Conservation (phyloP, 2,888 invertebrate genomes). For the Phyllotreta cruciferae region DNA sequence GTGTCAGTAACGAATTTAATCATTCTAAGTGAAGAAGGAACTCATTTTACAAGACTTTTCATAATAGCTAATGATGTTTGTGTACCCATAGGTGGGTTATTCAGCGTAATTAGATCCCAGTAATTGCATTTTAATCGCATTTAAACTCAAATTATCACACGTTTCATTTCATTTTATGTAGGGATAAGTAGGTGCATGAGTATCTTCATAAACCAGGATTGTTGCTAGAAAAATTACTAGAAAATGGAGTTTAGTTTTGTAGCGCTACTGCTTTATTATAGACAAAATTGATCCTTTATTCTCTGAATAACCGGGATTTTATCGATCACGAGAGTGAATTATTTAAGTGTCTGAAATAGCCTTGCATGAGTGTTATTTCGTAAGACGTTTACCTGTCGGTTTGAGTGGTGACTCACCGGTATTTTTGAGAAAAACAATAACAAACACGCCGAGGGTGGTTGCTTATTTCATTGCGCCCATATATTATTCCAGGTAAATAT, state of each 20-base stretch:
- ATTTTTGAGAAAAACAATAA: conserved; percentile 13
- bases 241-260: background rate
- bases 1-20: conserved; percentile 44
- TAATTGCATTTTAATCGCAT: too few relatives aligned
- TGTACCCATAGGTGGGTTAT: conserved; percentile 11
- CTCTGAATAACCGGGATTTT: conserved; percentile 24
- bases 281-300: conserved; percentile 17
- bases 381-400: conserved; percentile 9
- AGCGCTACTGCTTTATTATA: background rate
- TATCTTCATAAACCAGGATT: too few relatives aligned
- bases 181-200: too few relatives aligned
- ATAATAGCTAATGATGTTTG: conserved; percentile 26
- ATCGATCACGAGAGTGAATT: conserved; percentile 29
- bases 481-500: background rate
- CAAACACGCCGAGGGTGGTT: conserved; percentile 1
- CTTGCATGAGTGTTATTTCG: conserved; percentile 28
- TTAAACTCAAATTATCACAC: too few relatives aligned
- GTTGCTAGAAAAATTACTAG: background rate
- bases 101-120: too few relatives aligned
- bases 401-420: conserved; percentile 18
- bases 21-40: conserved; percentile 34
- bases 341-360: conserved; percentile 30
- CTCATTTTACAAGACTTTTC: conserved; percentile 34
- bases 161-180: background rate
- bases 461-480: conserved; percentile 3